A percentile compares a stretch with the other conserved stretches of the same genome.
phyloP scores from a whole-genome alignment of 2,113 vertebrate species.

The Noctilio leporinus region DNA sequence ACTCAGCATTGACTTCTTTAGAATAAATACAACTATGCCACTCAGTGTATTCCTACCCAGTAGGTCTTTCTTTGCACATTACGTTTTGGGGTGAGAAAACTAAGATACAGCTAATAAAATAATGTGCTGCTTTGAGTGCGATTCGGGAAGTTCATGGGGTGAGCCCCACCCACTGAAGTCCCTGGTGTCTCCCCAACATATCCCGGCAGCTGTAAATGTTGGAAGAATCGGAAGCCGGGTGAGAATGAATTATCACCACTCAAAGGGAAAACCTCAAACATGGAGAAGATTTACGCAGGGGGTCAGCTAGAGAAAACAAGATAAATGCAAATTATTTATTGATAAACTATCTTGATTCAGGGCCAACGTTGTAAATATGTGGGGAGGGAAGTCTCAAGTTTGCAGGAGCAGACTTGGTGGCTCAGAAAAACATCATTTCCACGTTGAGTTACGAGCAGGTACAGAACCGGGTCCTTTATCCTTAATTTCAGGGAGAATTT shows the following conservation, averaged over 20 bases:
- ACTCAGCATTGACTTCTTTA: background rate
- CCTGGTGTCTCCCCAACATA: background rate
- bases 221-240: background rate
- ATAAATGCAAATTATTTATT: slow-evolving; percentile 70
- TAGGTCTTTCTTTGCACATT: background rate
- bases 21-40: background rate
- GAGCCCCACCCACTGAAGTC: background rate
- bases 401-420: background rate
- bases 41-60: background rate
- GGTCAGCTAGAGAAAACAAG: slow-evolving; percentile 24
- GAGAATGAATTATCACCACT: slow-evolving; percentile 54
- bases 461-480: background rate
- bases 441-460: background rate
- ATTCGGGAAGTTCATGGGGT: background rate
- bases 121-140: background rate
- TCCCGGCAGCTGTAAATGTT: background rate
- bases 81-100: background rate
- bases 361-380: slow-evolving; percentile 46
- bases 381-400: background rate
- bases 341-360: slow-evolving; percentile 50
- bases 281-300: slow-evolving; percentile 33
- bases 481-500: background rate
- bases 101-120: background rate
- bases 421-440: background rate
- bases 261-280: slow-evolving; percentile 29